Percentiles rank a stretch among this genome's conserved stretches.
phyloP scores from a whole-genome alignment of 2,113 vertebrate species.

The Blennius ocellaris region DNA sequence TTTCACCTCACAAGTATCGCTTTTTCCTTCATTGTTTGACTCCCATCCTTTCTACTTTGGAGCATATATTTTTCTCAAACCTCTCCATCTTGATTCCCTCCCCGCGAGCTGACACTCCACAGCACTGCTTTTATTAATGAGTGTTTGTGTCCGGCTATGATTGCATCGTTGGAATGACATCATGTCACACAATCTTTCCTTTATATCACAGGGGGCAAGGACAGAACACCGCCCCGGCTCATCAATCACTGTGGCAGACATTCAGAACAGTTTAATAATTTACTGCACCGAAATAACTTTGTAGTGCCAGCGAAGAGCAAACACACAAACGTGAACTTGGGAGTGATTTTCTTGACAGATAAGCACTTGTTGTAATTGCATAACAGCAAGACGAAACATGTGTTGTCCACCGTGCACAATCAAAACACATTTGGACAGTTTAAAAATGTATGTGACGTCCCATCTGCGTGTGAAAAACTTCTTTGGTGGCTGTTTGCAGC shows the following conservation, averaged over 20 bases:
- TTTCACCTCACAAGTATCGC: constrained; percentile 21
- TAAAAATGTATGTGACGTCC: constrained; percentile 39
- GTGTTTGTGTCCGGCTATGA: constrained; percentile 59
- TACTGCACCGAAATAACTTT: constrained; percentile 46
- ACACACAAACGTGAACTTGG: neutral
- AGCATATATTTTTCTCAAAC: constrained; percentile 2
- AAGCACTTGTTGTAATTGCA: constrained; percentile 15
- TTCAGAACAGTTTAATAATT: constrained; percentile 58
- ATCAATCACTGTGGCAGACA: constrained; percentile 52
- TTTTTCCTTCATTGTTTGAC: constrained; percentile 20
- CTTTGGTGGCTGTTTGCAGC: constrained; percentile 14
- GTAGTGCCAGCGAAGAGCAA: constrained; percentile 14
- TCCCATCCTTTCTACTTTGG: constrained; percentile 13
- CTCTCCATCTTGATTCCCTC: constrained; percentile 9
- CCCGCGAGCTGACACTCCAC: constrained; percentile 29
- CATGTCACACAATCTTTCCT: constrained; percentile 77
- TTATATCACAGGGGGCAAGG: constrained; percentile 65
- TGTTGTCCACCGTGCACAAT: constrained; percentile 10
- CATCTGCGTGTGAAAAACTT: constrained; percentile 28
- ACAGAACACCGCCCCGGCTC: constrained; percentile 43
- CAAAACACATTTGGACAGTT: constrained; percentile 33
- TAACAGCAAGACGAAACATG: constrained; percentile 22
- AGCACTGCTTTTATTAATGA: constrained; percentile 67
- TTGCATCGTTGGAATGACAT: constrained; percentile 72
- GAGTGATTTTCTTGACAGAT: neutral